Conservation (phyloP, 1,140 invertebrate genomes). For the Saxidomus purpurata region DNA sequence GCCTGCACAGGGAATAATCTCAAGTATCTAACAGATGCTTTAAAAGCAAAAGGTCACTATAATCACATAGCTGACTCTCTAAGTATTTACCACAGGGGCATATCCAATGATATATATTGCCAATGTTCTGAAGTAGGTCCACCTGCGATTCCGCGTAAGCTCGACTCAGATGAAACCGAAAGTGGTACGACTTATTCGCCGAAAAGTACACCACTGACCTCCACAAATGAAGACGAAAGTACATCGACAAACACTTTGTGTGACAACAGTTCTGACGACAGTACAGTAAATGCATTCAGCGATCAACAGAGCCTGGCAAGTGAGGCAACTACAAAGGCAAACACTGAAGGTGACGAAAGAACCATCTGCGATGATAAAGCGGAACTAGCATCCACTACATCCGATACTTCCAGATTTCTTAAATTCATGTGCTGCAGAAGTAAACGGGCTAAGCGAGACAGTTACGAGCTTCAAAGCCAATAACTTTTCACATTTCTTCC, state of each 20-base stretch:
- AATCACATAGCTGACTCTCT: background rate
- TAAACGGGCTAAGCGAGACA: too few species aligned
- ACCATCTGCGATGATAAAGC: too few species aligned
- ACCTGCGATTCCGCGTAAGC: background rate
- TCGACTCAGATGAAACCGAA: background rate
- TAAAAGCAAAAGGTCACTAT: background rate
- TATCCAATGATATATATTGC: background rate
- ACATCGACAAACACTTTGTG: background rate
- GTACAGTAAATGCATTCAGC: too few species aligned
- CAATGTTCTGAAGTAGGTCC: background rate
- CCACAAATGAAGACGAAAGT: background rate
- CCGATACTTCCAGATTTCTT: too few species aligned
- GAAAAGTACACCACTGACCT: background rate
- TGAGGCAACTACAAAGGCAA: too few species aligned
- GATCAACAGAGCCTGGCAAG: too few species aligned
- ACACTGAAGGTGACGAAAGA: too few species aligned
- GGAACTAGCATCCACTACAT: too few species aligned
- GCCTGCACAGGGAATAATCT: background rate
- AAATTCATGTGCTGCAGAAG: too few species aligned
- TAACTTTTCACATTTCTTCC: too few species aligned
- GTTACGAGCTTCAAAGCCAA: too few species aligned
- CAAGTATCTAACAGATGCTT: background rate
- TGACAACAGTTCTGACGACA: too few species aligned
- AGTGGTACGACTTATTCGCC: background rate
- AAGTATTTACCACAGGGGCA: background rate